phyloP scores from a whole-genome alignment of 2,888 invertebrate species.

The Habroteleia sp. region DNA sequence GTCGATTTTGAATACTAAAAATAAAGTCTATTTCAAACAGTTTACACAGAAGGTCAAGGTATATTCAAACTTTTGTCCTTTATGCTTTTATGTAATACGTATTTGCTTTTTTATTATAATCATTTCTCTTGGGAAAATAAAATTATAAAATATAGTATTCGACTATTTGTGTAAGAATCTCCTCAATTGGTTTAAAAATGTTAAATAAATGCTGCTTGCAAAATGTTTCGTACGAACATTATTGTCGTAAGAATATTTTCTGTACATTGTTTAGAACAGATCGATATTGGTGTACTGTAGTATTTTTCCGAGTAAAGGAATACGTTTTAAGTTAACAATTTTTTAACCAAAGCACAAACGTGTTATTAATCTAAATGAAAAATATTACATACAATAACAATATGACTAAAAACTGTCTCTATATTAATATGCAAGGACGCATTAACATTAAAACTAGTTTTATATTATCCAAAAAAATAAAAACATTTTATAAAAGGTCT shows the following conservation, averaged over 20 bases:
- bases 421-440: no score
- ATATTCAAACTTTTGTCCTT: constrained; percentile 66
- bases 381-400: no score
- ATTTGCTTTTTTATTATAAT: background rate
- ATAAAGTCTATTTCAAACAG: constrained; percentile 71
- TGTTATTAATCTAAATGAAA: no score
- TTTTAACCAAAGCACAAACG: no score
- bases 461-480: no score
- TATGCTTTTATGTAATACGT: background rate
- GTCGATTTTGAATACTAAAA: constrained; percentile 67
- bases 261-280: background rate
- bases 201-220: no score
- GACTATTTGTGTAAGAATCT: no score
- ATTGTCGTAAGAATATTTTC: background rate
- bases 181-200: no score
- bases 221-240: background rate
- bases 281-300: constrained; percentile 8
- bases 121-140: no score
- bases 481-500: no score
- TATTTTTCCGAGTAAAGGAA: constrained; percentile 6
- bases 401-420: no score
- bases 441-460: no score
- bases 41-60: constrained; percentile 74
- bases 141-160: background rate
- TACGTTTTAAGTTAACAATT: constrained; percentile 5